Conservation (phyloP, 2,797 vertebrate genomes). For the Sciurus carolinensis region DNA sequence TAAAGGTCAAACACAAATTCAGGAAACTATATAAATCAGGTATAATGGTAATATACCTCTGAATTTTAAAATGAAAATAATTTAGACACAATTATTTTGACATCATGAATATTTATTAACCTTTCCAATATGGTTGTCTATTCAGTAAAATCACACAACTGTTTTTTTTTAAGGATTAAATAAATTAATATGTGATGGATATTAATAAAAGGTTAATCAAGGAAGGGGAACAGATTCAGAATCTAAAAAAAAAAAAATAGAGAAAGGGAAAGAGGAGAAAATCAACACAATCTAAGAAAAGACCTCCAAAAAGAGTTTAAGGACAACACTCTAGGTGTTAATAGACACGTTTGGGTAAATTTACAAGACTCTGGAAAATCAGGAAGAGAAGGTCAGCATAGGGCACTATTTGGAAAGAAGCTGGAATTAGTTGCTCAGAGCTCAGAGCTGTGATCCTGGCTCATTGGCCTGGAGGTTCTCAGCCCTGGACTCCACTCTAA, state of each 20-base stretch:
- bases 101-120: too few relatives aligned
- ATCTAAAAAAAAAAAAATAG: too few relatives aligned
- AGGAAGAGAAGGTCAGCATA: not conserved
- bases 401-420: not conserved
- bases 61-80: not conserved
- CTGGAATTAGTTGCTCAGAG: not conserved
- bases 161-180: not conserved
- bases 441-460: not conserved
- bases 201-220: not conserved
- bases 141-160: not conserved
- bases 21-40: not conserved
- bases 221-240: not conserved
- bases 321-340: accelerated
- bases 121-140: not conserved
- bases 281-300: not conserved
- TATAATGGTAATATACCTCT: not conserved
- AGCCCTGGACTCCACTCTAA: too few relatives aligned
- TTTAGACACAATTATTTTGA: not conserved
- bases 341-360: not conserved
- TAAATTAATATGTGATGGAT: not conserved
- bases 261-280: not conserved
- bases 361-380: not conserved
- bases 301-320: not conserved
- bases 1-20: not conserved
- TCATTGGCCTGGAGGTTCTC: too few relatives aligned